These are phyloP conservation scores for Netelia virgata DNA, from an alignment of 2,888 invertebrate species.

Conservation along the genomic window DNA sequence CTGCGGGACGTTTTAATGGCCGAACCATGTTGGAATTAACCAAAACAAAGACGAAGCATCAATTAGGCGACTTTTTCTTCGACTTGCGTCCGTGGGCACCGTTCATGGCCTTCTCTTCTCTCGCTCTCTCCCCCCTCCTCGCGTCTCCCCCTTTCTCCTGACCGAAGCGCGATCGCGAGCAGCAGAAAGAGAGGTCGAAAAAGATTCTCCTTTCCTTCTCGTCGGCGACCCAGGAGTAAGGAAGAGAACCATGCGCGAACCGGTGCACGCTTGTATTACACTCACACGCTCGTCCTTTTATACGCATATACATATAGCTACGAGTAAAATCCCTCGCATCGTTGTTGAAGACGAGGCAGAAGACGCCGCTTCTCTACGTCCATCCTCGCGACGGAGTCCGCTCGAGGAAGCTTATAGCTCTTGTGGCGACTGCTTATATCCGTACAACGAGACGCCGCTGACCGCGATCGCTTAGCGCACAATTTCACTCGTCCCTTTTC, in stretches of 20 bases:
- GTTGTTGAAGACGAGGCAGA: constrained; percentile 15
- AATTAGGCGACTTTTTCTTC: constrained; percentile 87
- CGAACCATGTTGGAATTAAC: constrained; percentile 90
- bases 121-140: constrained; percentile 50
- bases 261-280: constrained; percentile 51
- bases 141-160: too few relatives aligned
- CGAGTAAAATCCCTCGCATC: constrained; percentile 23
- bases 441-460: constrained; percentile 36
- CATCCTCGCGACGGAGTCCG: constrained; percentile 43
- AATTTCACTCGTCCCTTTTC: constrained; percentile 68
- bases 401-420: constrained; percentile 50
- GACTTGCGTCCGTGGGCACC: constrained; percentile 76
- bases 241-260: constrained; percentile 68
- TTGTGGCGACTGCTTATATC: constrained; percentile 21
- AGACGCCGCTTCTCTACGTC: constrained; percentile 36
- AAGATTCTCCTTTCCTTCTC: constrained; percentile 42
- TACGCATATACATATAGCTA: constrained; percentile 26
- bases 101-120: constrained; percentile 56
- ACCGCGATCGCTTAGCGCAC: constrained; percentile 58
- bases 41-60: constrained; percentile 90
- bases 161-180: constrained; percentile 19
- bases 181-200: constrained; percentile 12
- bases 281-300: not conserved
- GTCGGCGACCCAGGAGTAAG: constrained; percentile 63
- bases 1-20: constrained; percentile 89